These are phyloP conservation scores for Caiman crocodilus DNA, from an alignment of 2,797 vertebrate genomes.

Conservation along the genomic window DNA sequence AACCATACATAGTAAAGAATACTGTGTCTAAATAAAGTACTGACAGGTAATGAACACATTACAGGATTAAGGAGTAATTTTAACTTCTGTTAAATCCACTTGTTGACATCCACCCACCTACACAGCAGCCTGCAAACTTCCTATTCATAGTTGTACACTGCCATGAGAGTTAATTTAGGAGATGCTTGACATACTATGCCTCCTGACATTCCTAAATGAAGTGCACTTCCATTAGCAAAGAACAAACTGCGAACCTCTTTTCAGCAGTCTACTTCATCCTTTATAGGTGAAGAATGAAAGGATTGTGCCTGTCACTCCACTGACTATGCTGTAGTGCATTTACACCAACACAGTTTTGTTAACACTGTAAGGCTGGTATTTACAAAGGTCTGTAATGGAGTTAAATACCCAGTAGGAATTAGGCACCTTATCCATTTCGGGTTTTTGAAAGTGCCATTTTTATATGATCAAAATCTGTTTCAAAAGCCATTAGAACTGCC, in stretches of 20 bases:
- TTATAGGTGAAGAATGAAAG: neutral
- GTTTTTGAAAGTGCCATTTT: neutral
- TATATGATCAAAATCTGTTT: too few relatives aligned
- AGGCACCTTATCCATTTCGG: conserved; percentile 3
- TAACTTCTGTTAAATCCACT: conserved; percentile 44
- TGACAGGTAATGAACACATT: conserved; percentile 15
- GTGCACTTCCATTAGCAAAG: conserved; percentile 40
- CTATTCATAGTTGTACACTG: conserved; percentile 52
- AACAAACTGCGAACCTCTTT: conserved; percentile 27
- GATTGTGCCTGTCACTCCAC: neutral
- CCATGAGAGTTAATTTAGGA: conserved; percentile 48
- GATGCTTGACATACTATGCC: conserved; percentile 4
- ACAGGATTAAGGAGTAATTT: conserved; percentile 55
- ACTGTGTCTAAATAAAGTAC: conserved; percentile 71
- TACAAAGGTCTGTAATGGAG: neutral
- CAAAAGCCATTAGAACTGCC: too few relatives aligned
- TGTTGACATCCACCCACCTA: neutral
- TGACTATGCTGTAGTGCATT: neutral
- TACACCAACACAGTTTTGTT: conserved; percentile 1
- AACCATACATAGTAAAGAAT: conserved; percentile 65
- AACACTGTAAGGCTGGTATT: neutral
- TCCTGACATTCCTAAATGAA: conserved; percentile 60
- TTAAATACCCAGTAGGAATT: neutral
- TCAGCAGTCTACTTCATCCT: conserved; percentile 19
- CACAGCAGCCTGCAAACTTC: neutral